A percentile compares a stretch with the other conserved stretches of the same genome.
Evolutionary conservation across 2,888 invertebrate species (phyloP).

Genomic region (Nemoura dubitans): DNA sequence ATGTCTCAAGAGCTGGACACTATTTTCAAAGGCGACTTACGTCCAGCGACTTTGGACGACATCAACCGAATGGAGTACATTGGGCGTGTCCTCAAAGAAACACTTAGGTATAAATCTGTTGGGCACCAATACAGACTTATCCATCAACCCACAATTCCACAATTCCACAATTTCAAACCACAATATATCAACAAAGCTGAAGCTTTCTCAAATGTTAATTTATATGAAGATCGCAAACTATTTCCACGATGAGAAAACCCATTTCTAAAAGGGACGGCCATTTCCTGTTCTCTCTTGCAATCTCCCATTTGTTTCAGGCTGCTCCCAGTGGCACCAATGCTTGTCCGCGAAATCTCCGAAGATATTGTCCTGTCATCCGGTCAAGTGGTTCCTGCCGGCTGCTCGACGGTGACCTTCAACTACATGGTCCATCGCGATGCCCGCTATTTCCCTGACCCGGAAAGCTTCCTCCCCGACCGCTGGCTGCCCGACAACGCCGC

Average conservation of each 20-base stretch:
- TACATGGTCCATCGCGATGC: constrained; percentile 47
- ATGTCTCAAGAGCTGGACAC: constrained; percentile 45
- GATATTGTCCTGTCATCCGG: constrained; percentile 43
- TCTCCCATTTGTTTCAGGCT: no score
- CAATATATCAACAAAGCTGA: no score
- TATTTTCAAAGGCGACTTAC: constrained; percentile 46
- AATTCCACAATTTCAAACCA: no score
- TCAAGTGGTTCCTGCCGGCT: constrained; percentile 44
- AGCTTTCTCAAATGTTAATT: no score
- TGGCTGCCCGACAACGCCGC: constrained; percentile 47
- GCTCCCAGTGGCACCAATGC: constrained; percentile 50
- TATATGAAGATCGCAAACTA: no score
- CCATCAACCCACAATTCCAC: neutral
- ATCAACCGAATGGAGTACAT: constrained; percentile 50
- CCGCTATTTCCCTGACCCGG: constrained; percentile 48
- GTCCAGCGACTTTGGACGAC: constrained; percentile 48
- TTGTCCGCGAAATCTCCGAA: constrained; percentile 44
- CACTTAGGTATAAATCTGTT: neutral
- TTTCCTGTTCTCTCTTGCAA: no score
- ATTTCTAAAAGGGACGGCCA: no score
- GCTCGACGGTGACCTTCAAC: constrained; percentile 47
- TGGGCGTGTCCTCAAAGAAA: constrained; percentile 52
- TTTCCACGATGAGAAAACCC: no score
- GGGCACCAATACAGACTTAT: no score
- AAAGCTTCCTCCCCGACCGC: constrained; percentile 49